Evolutionary conservation across 2,113 vertebrate species (phyloP), one percentile per base, ranked within the genome.

Genomic region (Eubucco bourcierii): DNA sequence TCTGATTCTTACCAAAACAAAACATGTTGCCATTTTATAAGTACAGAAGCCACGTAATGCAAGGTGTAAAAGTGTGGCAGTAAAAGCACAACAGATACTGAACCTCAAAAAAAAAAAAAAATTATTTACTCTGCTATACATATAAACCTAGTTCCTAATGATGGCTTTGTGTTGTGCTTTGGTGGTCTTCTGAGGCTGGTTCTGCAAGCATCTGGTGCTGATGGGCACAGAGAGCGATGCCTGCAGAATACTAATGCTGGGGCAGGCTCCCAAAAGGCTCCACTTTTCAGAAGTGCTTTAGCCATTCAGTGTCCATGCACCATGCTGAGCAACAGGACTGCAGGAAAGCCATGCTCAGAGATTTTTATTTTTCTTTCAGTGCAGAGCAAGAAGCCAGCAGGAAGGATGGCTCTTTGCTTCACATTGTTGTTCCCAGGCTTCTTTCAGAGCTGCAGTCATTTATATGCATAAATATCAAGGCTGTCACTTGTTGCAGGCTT

Each of bases 401-500:
- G 3, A 77, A 24, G 0, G 50, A 56, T 58, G n/a, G 56, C 70
- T 92, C 88, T 90, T 68, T 71, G 65, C 89, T 93, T 92, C 5
- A 9, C 46, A 33, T 63, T 95, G 44, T 68, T 88, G 92, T 90
- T 56, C 56, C 74, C 50, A 41, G 85, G 93, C 90, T 94, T 81
- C 78, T 90, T 92, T 92, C 72, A 83, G 86, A 95, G 72, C 93
- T 78, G 68, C 58, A 88, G 80, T 71, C 87, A 82, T 87, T 94
- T 95, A 60, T 86, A 92, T 79, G 3, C 80, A 68, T 87, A 90
- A 92, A 73, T 94, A 95, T 94, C 93, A 60, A 94, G 86, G 9
- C 18, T 71, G 75, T 88, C 82, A 79, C 94, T 95, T 95, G 93
- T 96, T 94, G 50, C 94, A 71, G 85, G 39, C 95, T 94, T 89